Evolutionary conservation across 2,113 vertebrate species (phyloP).

Genomic region (Catharus bicknelli): DNA sequence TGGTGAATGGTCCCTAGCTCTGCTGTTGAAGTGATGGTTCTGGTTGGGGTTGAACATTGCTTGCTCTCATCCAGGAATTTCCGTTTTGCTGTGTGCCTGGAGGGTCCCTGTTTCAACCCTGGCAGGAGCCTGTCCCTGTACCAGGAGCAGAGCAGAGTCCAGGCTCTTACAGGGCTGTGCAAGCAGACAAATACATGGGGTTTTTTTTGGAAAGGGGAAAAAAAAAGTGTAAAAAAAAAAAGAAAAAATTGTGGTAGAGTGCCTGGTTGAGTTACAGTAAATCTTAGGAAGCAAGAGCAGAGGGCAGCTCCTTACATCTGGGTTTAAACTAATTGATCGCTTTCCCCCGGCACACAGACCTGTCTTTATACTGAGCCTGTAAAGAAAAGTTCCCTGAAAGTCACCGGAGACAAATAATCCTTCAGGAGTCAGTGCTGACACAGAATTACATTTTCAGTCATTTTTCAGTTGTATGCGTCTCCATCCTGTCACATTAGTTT

Average conservation of each 20-base stretch:
- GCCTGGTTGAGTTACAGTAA: conserved; percentile 35
- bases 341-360: conserved; percentile 13
- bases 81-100: neutral
- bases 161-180: neutral
- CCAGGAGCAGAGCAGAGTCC: neutral
- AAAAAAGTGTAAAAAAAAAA: neutral
- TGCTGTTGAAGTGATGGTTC: neutral
- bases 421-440: conserved; percentile 61
- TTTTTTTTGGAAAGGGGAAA: neutral
- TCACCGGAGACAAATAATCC: conserved; percentile 57
- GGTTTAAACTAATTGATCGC: conserved; percentile 35
- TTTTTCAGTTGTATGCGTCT: conserved; percentile 59
- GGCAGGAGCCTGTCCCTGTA: neutral
- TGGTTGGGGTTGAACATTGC: neutral
- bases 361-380: conserved; percentile 40
- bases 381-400: conserved; percentile 55
- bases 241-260: neutral
- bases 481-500: conserved; percentile 70
- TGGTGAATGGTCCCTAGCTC: neutral
- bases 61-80: neutral
- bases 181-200: neutral
- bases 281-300: conserved; percentile 30
- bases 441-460: conserved; percentile 65
- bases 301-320: conserved; percentile 29
- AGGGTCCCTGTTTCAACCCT: fast-evolving